Conservation (phyloP, 2,888 invertebrate species). For the Rhogogaster chlorosoma region DNA sequence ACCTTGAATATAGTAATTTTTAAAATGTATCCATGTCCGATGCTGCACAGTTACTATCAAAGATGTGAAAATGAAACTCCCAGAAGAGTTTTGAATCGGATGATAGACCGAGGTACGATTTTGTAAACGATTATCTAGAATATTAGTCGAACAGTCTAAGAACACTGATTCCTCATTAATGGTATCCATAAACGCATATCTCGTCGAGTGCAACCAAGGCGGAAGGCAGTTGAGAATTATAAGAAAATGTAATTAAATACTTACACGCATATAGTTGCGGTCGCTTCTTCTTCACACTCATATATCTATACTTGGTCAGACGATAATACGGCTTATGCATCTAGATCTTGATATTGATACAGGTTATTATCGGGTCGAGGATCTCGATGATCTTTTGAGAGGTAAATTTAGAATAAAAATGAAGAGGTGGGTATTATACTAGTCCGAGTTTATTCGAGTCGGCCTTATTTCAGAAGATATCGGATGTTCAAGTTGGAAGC, state of each 20-base stretch:
- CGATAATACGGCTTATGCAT: neutral
- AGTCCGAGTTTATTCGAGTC: no score
- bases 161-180: neutral
- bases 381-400: no score
- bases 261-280: neutral
- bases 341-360: neutral
- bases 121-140: slow-evolving; percentile 60
- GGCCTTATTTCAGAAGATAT: no score
- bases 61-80: slow-evolving; percentile 53
- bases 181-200: neutral
- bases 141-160: slow-evolving; percentile 37
- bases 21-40: slow-evolving; percentile 59
- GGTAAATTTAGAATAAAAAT: no score
- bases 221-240: neutral
- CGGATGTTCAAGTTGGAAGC: neutral
- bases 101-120: slow-evolving; percentile 70
- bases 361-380: neutral
- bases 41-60: slow-evolving; percentile 57
- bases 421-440: no score
- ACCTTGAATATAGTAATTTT: neutral
- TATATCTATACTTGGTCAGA: neutral
- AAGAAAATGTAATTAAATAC: neutral
- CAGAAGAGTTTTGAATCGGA: slow-evolving; percentile 74
- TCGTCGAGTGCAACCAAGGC: neutral
- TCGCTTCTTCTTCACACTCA: neutral